Conservation (phyloP, 2,113 vertebrate species). For the Falco punctatus region DNA sequence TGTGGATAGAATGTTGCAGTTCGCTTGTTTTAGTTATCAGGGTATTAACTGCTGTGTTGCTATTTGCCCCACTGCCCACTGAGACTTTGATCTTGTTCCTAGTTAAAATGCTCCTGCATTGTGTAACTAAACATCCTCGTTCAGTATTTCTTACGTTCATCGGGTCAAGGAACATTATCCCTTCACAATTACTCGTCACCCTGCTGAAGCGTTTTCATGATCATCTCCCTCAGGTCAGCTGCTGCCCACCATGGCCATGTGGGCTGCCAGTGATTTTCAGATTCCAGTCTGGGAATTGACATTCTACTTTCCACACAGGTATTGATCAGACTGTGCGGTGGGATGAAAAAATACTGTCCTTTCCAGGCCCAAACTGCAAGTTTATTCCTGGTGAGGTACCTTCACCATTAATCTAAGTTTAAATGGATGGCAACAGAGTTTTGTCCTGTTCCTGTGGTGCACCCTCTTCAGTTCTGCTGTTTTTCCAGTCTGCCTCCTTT, state of each 20-base stretch:
- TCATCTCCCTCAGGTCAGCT: not conserved
- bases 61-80: not conserved
- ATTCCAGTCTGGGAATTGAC: not conserved
- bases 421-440: not conserved
- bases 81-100: not conserved
- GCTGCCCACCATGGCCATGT: rapidly evolving
- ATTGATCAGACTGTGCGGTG: not conserved
- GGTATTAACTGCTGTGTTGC: rapidly evolving
- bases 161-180: not conserved
- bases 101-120: rapidly evolving
- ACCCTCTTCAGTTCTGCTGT: not conserved
- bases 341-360: not conserved
- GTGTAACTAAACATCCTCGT: not conserved
- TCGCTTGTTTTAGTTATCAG: not conserved
- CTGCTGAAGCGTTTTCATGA: not conserved
- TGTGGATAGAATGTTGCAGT: not conserved
- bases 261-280: not conserved
- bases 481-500: not conserved
- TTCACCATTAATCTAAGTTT: not conserved
- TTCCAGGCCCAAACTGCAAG: not conserved
- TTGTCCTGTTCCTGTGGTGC: not conserved
- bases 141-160: not conserved
- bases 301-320: rapidly evolving
- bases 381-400: not conserved
- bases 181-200: not conserved